Conservation (phyloP, 2,113 vertebrate species). For the Pithys albifrons region DNA sequence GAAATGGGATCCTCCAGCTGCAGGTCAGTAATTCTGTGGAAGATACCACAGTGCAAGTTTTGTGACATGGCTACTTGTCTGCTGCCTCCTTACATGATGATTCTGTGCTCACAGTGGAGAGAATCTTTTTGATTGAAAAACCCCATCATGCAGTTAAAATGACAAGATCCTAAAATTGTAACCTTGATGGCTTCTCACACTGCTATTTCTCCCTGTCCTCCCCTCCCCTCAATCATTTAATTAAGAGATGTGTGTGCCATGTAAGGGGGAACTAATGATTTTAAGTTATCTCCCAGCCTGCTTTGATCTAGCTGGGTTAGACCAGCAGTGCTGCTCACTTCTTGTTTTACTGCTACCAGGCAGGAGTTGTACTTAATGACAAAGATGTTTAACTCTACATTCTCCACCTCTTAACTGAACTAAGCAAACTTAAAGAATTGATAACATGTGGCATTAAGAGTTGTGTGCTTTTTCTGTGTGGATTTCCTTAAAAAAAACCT, state of each 20-base stretch:
- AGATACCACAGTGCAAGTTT: slow-evolving; percentile 5
- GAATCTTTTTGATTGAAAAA: neutral
- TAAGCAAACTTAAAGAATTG: neutral
- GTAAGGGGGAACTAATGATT: neutral
- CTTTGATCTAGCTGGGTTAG: neutral
- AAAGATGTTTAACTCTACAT: neutral
- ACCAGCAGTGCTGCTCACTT: neutral
- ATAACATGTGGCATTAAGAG: neutral
- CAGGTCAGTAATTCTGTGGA: slow-evolving; percentile 22
- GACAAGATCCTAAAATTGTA: neutral
- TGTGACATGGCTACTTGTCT: neutral
- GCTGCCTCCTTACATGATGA: neutral
- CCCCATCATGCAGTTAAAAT: neutral
- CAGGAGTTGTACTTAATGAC: neutral
- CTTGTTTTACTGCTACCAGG: neutral
- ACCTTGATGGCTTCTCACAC: neutral
- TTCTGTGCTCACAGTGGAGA: neutral
- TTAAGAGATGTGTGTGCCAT: neutral
- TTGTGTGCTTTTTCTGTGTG: neutral
- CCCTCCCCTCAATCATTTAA: neutral
- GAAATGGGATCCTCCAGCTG: slow-evolving; percentile 15
- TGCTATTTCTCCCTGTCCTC: neutral
- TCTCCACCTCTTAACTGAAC: neutral
- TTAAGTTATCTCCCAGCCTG: neutral
- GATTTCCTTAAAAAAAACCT: neutral